Conservation (phyloP, 2,888 invertebrate genomes). For the Nemurella pictetii region DNA sequence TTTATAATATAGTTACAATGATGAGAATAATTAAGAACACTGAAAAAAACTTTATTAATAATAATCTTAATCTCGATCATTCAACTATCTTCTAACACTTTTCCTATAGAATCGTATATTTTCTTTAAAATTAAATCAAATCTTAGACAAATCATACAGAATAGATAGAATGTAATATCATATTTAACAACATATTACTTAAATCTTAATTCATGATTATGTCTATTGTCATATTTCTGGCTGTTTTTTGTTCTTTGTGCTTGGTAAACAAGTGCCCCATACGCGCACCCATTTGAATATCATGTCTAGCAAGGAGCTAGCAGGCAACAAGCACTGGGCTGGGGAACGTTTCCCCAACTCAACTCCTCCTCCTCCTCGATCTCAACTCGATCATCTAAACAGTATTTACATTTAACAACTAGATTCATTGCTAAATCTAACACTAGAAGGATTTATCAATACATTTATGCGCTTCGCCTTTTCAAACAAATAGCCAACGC, state of each 20-base stretch:
- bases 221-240: background rate
- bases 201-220: background rate
- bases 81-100: background rate
- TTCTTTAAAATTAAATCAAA: background rate
- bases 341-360: background rate
- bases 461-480: background rate
- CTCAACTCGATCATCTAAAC: background rate
- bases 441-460: background rate
- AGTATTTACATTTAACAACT: background rate
- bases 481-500: background rate
- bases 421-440: background rate
- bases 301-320: too few relatives aligned
- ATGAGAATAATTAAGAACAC: too few relatives aligned
- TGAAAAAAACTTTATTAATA: too few relatives aligned
- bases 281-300: background rate
- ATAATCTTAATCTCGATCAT: background rate
- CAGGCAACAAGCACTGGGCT: background rate
- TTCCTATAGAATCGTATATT: background rate
- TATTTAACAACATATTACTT: background rate
- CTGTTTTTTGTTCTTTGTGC: background rate
- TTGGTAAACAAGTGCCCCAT: background rate
- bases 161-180: background rate
- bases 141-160: background rate
- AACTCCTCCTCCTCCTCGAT: background rate
- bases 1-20: too few relatives aligned